A percentile compares a stretch with the other conserved stretches of the same genome.
Conservation (phyloP, 2,113 vertebrate genomes). For the Myocastor coypus region DNA sequence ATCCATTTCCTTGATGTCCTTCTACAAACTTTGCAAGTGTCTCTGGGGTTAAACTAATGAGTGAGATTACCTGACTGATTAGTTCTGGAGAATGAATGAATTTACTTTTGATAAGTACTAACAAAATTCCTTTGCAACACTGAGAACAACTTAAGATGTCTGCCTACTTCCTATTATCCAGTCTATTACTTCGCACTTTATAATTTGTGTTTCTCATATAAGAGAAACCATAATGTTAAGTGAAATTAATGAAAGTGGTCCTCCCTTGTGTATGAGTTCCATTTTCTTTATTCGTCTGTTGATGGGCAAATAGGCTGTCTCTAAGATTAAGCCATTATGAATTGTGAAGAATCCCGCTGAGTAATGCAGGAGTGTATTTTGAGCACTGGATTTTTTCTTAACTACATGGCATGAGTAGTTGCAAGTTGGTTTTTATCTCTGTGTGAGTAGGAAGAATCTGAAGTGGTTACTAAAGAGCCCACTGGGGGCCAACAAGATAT, state of each 20-base stretch:
- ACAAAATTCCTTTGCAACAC: slow-evolving; percentile 46
- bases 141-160: slow-evolving; percentile 56
- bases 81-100: slow-evolving; percentile 1
- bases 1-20: slow-evolving; percentile 17
- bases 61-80: slow-evolving; percentile 25
- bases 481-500: too few species aligned
- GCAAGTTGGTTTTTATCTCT: neutral
- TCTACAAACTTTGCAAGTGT: neutral
- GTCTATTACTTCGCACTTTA: neutral
- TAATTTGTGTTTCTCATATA: neutral
- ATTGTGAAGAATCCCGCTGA: slow-evolving; percentile 56
- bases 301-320: neutral
- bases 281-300: neutral
- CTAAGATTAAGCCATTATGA: neutral
- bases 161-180: neutral
- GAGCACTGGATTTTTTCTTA: slow-evolving; percentile 42
- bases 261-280: neutral
- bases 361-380: slow-evolving; percentile 22
- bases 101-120: neutral
- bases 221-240: neutral
- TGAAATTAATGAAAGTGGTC: neutral
- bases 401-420: neutral
- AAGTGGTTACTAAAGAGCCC: slow-evolving; percentile 19
- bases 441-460: neutral
- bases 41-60: slow-evolving; percentile 43